Evolutionary conservation across 2,113 vertebrate genomes (phyloP).

Genomic region (Camelus dromedarius): DNA sequence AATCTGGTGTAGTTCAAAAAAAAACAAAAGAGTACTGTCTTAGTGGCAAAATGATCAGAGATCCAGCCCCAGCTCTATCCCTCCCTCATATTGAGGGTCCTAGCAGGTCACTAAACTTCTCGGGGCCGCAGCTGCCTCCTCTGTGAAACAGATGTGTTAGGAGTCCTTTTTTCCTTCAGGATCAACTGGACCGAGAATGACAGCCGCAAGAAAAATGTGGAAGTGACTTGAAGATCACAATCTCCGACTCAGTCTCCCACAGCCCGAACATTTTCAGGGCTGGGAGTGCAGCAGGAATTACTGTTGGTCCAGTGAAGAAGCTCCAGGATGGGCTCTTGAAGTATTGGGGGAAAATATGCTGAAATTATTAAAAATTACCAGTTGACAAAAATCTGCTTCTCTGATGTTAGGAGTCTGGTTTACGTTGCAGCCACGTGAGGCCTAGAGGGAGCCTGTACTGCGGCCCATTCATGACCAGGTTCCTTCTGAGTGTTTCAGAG

Average conservation of each 20-base stretch:
- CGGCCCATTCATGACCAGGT: not conserved
- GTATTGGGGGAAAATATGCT: not conserved
- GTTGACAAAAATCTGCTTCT: not conserved
- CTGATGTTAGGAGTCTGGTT: not conserved
- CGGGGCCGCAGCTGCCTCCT: not conserved
- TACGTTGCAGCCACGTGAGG: not conserved
- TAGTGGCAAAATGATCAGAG: not conserved
- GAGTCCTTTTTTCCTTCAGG: not conserved
- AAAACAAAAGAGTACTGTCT: not conserved
- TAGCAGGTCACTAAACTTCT: not conserved
- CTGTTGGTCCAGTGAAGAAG: not conserved
- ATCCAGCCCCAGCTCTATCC: not conserved
- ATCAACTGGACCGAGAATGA: not conserved
- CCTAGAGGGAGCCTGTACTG: not conserved
- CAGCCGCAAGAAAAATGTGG: conserved; percentile 7
- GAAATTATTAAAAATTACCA: conserved; percentile 30
- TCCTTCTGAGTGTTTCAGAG: not conserved
- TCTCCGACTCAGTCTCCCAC: not conserved
- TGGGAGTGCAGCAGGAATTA: not conserved
- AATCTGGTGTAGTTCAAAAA: not conserved
- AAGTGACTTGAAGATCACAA: not conserved
- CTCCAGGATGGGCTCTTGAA: not conserved
- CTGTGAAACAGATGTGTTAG: not conserved
- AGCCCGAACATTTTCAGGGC: not conserved
- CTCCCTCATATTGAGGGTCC: not conserved